phyloP scores from a whole-genome alignment of 2,113 vertebrate species.

The Callocephalon fimbriatum region DNA sequence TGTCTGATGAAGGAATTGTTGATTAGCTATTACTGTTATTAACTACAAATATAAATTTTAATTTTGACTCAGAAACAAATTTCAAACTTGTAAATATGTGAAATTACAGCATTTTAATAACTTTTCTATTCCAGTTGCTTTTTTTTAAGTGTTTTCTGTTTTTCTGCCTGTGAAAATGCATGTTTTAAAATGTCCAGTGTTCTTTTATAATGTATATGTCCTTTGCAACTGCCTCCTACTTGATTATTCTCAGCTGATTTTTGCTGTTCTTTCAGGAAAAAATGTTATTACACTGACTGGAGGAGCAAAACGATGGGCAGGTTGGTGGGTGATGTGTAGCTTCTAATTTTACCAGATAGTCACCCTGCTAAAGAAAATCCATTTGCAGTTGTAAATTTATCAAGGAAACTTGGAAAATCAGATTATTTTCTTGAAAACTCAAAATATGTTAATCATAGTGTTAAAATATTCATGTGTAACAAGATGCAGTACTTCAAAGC shows the following conservation, averaged over 20 bases:
- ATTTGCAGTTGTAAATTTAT: slow-evolving; percentile 76
- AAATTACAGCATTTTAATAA: not conserved
- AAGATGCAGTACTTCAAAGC: not conserved
- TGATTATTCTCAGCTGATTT: slow-evolving; percentile 62
- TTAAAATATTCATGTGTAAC: slow-evolving; percentile 31
- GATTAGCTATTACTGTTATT: not conserved
- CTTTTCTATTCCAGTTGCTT: not conserved
- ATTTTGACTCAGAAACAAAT: not conserved
- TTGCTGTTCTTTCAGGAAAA: slow-evolving; percentile 88
- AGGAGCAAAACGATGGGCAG: slow-evolving; percentile 94
- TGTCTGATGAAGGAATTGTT: not conserved
- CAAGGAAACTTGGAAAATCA: not conserved
- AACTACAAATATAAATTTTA: not conserved
- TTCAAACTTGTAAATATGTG: not conserved
- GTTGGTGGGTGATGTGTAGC: slow-evolving; percentile 81
- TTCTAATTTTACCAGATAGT: slow-evolving; percentile 65
- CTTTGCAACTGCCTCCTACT: not conserved
- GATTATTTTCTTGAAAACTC: slow-evolving; percentile 4
- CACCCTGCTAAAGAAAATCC: slow-evolving; percentile 48
- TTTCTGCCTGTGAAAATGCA: not conserved
- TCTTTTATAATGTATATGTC: not conserved
- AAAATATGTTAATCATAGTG: not conserved
- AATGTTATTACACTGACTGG: slow-evolving; percentile 95
- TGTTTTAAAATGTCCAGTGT: not conserved
- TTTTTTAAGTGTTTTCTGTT: not conserved